phyloP scores from a whole-genome alignment of 1,140 invertebrate species.

The fruit fly (Drosophila melanogaster) region Release_6_plus_ISO1_MT NT_037436.4:23448501-23449000 shows the following conservation, averaged over 20 bases:
- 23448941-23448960: too few species aligned
- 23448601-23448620: constrained; percentile 20
- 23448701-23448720: constrained; percentile 40
- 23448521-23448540: constrained; percentile 30
- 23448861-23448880: neutral
- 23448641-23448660: neutral
- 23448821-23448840: neutral
- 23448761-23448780: neutral
- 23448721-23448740: constrained; percentile 68
- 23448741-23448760: constrained; percentile 44
- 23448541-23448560: constrained; percentile 46
- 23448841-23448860: neutral
- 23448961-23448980: too few species aligned
- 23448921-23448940: too few species aligned
- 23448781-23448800: constrained; percentile 1
- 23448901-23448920: too few species aligned
- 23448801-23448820: neutral
- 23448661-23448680: constrained; percentile 17
- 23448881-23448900: neutral
- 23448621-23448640: neutral
- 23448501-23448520: neutral
- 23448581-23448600: neutral
- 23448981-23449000: too few species aligned
- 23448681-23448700: constrained; percentile 3
- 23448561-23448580: neutral